A percentile compares a stretch with the other conserved stretches of the same genome.
phyloP scores from a whole-genome alignment of 2,888 invertebrate species.

The Nycteola revayana region DNA sequence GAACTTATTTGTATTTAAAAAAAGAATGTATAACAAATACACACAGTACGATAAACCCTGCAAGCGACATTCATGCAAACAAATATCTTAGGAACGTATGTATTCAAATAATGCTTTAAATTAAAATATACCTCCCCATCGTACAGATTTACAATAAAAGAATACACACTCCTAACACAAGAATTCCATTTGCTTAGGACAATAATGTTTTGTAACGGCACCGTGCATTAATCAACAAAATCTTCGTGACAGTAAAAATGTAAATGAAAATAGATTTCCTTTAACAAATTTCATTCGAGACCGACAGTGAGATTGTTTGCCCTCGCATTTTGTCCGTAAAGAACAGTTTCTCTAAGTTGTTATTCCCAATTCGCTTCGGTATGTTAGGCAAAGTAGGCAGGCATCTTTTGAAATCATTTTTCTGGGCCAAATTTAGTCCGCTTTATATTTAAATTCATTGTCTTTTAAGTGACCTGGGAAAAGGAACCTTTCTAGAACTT shows the following conservation, averaged over 20 bases:
- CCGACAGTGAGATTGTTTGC: conserved; percentile 39
- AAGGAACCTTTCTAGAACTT: conserved; percentile 6
- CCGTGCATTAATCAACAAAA: conserved; percentile 22
- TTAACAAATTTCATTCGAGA: conserved; percentile 42
- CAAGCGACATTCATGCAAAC: no score
- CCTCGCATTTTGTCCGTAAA: conserved; percentile 40
- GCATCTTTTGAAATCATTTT: conserved; percentile 32
- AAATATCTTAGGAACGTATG: no score
- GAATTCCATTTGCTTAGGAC: conserved; percentile 31
- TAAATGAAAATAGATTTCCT: conserved; percentile 33
- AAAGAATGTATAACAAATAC: no score
- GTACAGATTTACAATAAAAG: no score
- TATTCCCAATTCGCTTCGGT: conserved; percentile 43
- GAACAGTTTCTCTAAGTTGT: conserved; percentile 44
- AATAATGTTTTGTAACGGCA: conserved; percentile 24
- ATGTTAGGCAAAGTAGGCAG: conserved; percentile 40
- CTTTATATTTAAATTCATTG: conserved; percentile 26
- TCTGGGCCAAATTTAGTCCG: conserved; percentile 18
- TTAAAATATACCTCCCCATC: no score
- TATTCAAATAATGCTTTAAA: no score
- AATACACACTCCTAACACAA: no score
- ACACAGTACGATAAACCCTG: no score
- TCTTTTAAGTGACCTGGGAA: conserved; percentile 15
- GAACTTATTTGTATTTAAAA: no score
- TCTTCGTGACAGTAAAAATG: conserved; percentile 19